Base-by-base conservation (phyloP, 2,888 invertebrate genomes). In the Brenthis daphne region DNA sequence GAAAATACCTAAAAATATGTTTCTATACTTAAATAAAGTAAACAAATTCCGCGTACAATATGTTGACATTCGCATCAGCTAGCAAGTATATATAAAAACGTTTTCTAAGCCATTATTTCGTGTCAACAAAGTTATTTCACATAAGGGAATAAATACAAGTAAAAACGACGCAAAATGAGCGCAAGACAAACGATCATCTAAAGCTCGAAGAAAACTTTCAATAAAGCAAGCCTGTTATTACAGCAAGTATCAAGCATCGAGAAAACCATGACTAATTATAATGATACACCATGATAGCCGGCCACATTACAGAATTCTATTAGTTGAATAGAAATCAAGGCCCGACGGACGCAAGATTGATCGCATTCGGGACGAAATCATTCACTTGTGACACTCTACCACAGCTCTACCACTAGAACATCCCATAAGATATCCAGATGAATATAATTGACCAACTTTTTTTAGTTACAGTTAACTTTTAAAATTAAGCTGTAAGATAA, bases 251-350 rank as follows among this genome's bases (percentile, higher is more conserved):
- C 57, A 64, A 47, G 65, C 67, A 68, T 70, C 68, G 57, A 67
- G 70, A 50, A 56, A 53, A 51, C 70, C 76, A 70, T 74, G 70
- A 71, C 76, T 71, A 74, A 75, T 75, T 70, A 71, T 74, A 76
- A 74, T 73, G 74, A 73, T 75, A 71, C 60, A 64, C 65, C 57
- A 58, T 63, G 54, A 70, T 65, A 61, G 58, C 65, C 53, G 65
- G 57, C 64, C 67, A 43, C 69, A 58, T 67, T 67, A 70, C 61
- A 53, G 71, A 68, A 73, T 61, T 73, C 74, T 74, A 71, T 73
- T 60, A 60, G 50, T 37, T 61, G 61, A 67, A 67, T 67, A 61
- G 67, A 67, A 67, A 67, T 61, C 67, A 67, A 61, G 61, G 50
- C 48, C 33, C 33, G 20, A 48, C 54, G 67, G 66, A 58, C 20